Base-by-base conservation (phyloP, 2,888 invertebrate genomes). In the Melanchra persicariae region DNA sequence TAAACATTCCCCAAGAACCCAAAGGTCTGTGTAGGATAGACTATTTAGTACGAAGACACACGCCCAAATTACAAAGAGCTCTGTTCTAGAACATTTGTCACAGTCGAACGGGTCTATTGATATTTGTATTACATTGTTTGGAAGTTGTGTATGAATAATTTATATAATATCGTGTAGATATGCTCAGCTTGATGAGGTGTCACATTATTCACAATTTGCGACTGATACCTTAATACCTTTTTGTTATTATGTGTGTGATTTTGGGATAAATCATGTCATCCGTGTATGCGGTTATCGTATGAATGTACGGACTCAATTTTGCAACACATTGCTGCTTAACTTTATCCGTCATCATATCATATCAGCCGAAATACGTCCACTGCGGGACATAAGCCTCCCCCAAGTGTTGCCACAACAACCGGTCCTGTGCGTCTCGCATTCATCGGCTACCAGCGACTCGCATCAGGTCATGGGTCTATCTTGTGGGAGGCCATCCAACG, bases 181-280 rank as follows among this genome's bases (percentile, higher is more conserved):
- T 68, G 64, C 26, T 61, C 45, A 37, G 70, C 86, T 87, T 91
- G 90, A 91, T 91, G 89, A 88, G 79, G 77, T 90, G 91, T 91
- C 91, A 89, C 92, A 93, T 93, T 92, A 93, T 93, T 93, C 91
- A 90, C 91, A 93, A 93, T 93, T 93, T 93, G 87, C 87, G 82
- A 84, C 81, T 88, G 87, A 91, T 90, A 91, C 88, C 88, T 89
- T 92, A 90, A 91, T 91, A 87, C 87, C 67, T 34, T 80, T 80
- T 79, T 76, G 78, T 71, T 71, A 77, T 84, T 79, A 77, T 70
- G 72, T 71, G 34, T 71, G 70, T 71, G 61, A 74, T 74, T 81
- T 76, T 70, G 24, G 26, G 5, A 63, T 74, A 73, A 69, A 78
- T 77, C 65, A 60, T 64, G 22, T 47, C 59, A 66, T 63, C 51